These are phyloP conservation scores for Vollenhovia emeryi DNA, from an alignment of 1,140 invertebrate genomes.

Conservation along the genomic window DNA sequence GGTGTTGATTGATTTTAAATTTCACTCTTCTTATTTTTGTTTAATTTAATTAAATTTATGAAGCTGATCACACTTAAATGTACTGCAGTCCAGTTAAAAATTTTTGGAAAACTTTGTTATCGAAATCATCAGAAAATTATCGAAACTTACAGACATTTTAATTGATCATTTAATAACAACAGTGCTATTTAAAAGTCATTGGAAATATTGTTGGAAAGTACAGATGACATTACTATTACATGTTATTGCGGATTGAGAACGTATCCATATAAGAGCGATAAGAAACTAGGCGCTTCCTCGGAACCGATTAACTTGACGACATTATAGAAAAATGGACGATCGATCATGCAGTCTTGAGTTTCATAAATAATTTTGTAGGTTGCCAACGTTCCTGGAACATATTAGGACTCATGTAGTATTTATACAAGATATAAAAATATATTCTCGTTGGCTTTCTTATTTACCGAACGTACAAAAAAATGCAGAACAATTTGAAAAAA, in stretches of 20 bases:
- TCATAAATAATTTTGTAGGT: constrained; percentile 2
- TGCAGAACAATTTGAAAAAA: not conserved
- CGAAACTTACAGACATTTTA: not conserved
- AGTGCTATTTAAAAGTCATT: not conserved
- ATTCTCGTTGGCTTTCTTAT: not conserved
- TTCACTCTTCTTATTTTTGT: not conserved
- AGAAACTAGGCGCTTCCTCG: not conserved
- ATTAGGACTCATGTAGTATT: constrained; percentile 25
- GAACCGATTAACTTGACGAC: constrained; percentile 24
- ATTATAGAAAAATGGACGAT: constrained; percentile 63
- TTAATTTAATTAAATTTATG: not conserved
- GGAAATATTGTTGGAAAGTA: not conserved
- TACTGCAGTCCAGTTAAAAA: not conserved
- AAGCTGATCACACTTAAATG: not conserved
- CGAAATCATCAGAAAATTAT: not conserved
- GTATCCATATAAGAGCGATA: constrained; percentile 7
- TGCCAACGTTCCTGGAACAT: constrained; percentile 16
- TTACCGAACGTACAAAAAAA: not conserved
- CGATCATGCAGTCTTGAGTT: not conserved
- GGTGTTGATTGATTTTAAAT: not conserved
- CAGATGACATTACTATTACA: not conserved
- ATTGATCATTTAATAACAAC: not conserved
- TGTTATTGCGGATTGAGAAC: not conserved
- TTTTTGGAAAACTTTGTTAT: not conserved
- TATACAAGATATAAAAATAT: not conserved